A percentile compares a stretch with the other conserved stretches of the same genome.
These are phyloP conservation scores for Callocephalon fimbriatum DNA, from an alignment of 2,113 vertebrate species.

Conservation along the genomic window DNA sequence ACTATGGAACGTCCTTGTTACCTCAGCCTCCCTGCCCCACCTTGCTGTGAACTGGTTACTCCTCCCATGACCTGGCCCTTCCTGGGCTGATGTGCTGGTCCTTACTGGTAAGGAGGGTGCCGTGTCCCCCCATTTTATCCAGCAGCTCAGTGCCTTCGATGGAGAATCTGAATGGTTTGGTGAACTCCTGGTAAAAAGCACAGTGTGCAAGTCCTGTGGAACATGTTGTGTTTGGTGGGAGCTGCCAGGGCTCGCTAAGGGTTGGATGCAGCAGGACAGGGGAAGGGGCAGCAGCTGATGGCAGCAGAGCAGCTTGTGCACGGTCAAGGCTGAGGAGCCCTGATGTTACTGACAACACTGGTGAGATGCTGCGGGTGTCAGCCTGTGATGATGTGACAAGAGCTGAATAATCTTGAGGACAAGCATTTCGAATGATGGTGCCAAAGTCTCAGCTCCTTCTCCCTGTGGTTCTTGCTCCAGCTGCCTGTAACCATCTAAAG, in stretches of 20 bases:
- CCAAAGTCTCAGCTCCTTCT: background rate
- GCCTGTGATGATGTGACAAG: background rate
- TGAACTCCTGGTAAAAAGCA: background rate
- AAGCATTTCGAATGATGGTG: rapidly evolving
- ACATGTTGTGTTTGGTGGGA: background rate
- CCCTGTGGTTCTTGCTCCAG: background rate
- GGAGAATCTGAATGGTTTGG: background rate
- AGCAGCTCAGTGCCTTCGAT: background rate
- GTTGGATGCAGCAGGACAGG: background rate
- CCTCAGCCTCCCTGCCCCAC: background rate
- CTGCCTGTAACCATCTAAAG: no score
- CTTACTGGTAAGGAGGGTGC: background rate
- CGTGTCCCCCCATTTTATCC: background rate
- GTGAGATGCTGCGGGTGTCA: background rate
- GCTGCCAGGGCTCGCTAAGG: background rate
- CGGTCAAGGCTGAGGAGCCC: background rate
- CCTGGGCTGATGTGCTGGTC: no score
- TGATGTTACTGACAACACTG: rapidly evolving
- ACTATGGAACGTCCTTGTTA: background rate
- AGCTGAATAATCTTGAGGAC: background rate
- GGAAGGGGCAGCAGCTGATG: background rate
- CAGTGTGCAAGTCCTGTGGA: background rate
- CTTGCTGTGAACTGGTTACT: background rate
- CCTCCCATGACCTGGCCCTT: no score
- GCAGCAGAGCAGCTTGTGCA: background rate